These are phyloP conservation scores for Coreius guichenoti DNA, from an alignment of 2,797 vertebrate species.

Conservation along the genomic window DNA sequence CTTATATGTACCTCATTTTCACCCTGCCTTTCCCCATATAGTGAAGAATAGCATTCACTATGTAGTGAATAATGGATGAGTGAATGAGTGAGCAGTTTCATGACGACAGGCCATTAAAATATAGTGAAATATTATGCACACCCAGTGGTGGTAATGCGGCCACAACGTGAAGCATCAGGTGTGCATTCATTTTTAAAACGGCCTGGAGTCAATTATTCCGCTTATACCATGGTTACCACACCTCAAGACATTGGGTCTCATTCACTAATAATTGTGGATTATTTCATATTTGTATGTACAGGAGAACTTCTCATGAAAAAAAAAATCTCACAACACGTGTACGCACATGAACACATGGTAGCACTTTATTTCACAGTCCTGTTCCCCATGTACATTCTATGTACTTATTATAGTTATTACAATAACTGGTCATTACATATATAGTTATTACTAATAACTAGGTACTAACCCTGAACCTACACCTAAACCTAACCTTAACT, in stretches of 20 bases:
- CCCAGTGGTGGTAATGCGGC: neutral
- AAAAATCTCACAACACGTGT: neutral
- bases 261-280: neutral
- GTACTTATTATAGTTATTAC: too few species aligned
- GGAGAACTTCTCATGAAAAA: neutral
- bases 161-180: neutral
- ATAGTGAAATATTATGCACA: constrained; percentile 18
- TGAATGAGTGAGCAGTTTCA: constrained; percentile 11
- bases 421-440: too few species aligned
- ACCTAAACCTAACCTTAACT: too few species aligned
- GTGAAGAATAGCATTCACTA: neutral
- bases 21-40: constrained; percentile 3
- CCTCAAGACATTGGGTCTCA: neutral
- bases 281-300: neutral
- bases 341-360: neutral
- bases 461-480: too few species aligned
- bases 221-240: neutral
- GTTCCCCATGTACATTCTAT: too few species aligned
- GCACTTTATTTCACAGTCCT: too few species aligned
- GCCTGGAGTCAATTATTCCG: neutral
- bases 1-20: constrained; percentile 2
- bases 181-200: neutral
- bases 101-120: neutral
- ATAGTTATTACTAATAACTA: too few species aligned
- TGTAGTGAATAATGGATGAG: constrained; percentile 22